Evolutionary conservation across 2,113 vertebrate genomes (phyloP).

Genomic region (Barbus barbus): DNA sequence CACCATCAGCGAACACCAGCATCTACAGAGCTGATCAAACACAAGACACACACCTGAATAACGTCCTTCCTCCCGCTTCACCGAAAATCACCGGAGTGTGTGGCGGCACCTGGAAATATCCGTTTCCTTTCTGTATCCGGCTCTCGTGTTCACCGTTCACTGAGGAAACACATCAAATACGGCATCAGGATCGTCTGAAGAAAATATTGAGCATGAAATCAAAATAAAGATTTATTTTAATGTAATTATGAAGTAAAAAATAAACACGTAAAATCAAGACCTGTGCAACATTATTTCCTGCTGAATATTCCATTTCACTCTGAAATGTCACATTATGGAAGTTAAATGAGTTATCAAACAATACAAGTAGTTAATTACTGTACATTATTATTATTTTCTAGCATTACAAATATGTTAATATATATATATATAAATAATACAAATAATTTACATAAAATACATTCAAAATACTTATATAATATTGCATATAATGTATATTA

Average conservation of each 20-base stretch:
- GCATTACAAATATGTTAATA: too few relatives aligned
- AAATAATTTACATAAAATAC: too few relatives aligned
- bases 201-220: not conserved
- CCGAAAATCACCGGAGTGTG: conserved; percentile 98
- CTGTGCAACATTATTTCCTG: too few relatives aligned
- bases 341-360: too few relatives aligned
- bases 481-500: too few relatives aligned
- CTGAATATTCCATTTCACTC: too few relatives aligned
- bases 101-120: conserved; percentile 97
- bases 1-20: not conserved
- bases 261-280: not conserved
- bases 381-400: not conserved
- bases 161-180: conserved; percentile 48
- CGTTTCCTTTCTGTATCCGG: conserved; percentile 95
- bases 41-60: conserved; percentile 80
- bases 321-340: too few relatives aligned
- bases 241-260: not conserved
- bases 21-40: not conserved
- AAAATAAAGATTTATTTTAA: not conserved
- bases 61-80: conserved; percentile 94
- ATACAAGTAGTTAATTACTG: too few relatives aligned
- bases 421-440: too few relatives aligned
- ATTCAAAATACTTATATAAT: too few relatives aligned
- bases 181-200: too few relatives aligned
- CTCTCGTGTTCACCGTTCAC: conserved; percentile 96